Percentiles rank a stretch among this genome's conserved stretches.
phyloP scores from a whole-genome alignment of 2,797 vertebrate genomes.

The Characodon lateralis region DNA sequence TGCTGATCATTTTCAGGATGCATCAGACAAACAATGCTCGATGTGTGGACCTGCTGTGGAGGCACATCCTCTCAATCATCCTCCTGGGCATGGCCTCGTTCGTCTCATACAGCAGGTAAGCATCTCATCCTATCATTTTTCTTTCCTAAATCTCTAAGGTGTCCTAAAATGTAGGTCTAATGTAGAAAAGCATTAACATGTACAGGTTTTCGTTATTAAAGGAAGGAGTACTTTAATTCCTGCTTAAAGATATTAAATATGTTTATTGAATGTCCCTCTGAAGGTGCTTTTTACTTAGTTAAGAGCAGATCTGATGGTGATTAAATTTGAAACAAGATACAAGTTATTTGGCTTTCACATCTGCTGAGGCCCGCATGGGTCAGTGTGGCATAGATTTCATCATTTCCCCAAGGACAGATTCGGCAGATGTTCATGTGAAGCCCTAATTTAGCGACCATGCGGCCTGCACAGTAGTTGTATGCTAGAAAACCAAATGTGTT shows the following conservation, averaged over 20 bases:
- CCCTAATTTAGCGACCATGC: background rate
- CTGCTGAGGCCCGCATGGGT: background rate
- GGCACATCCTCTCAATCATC: slow-evolving; percentile 92
- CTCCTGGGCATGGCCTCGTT: slow-evolving; percentile 89
- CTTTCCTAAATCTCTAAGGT: too few relatives aligned
- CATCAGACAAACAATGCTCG: slow-evolving; percentile 99
- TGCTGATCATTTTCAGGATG: slow-evolving; percentile 84
- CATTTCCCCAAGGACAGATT: background rate
- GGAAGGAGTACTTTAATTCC: background rate
- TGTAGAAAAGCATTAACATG: background rate
- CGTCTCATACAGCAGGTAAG: slow-evolving; percentile 97
- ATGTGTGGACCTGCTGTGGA: slow-evolving; percentile 97
- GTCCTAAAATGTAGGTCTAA: slow-evolving; percentile 2
- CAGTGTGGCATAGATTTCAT: slow-evolving; percentile 8
- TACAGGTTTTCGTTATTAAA: background rate
- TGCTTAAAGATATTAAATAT: too few relatives aligned
- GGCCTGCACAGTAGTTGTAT: background rate
- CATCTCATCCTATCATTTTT: background rate
- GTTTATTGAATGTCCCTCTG: background rate
- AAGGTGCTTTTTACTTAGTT: background rate
- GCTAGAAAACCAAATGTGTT: background rate
- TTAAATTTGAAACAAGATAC: background rate
- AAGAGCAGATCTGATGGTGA: background rate
- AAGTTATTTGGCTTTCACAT: background rate
- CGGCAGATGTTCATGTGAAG: slow-evolving; percentile 1